phyloP scores from a whole-genome alignment of 2,113 vertebrate genomes.

The Psophia crepitans region DNA sequence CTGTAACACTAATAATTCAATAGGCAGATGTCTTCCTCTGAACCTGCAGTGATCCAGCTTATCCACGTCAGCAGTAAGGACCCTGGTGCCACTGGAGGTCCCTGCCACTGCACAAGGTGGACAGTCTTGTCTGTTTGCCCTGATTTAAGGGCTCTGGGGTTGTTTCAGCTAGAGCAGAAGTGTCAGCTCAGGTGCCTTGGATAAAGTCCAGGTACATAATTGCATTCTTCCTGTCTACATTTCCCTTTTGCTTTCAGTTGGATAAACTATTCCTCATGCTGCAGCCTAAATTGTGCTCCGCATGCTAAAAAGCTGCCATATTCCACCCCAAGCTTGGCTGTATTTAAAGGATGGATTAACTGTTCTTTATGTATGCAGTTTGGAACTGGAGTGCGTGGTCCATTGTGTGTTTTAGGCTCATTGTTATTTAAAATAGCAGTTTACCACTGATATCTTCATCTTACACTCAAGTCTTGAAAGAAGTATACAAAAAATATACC shows the following conservation, averaged over 20 bases:
- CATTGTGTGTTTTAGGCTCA: neutral
- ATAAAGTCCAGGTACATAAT: neutral
- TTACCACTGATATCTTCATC: neutral
- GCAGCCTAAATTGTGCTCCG: neutral
- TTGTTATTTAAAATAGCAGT: conserved; percentile 29
- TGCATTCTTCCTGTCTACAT: neutral
- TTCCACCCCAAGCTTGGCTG: conserved; percentile 44
- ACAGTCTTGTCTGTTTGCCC: neutral
- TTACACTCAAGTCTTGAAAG: neutral
- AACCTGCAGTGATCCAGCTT: neutral
- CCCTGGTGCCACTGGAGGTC: neutral
- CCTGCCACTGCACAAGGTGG: neutral
- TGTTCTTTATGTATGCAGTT: conserved; percentile 46
- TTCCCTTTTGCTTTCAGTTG: conserved; percentile 30
- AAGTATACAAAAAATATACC: neutral
- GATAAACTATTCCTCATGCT: conserved; percentile 1
- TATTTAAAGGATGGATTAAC: conserved; percentile 52
- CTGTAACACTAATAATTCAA: neutral
- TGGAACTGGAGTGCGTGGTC: neutral
- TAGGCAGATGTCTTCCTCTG: neutral
- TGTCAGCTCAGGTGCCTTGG: conserved; percentile 14
- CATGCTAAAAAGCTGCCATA: conserved; percentile 24
- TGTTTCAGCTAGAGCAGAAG: neutral
- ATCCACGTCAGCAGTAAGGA: neutral
- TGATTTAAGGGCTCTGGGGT: neutral